phyloP scores from a whole-genome alignment of 2,113 vertebrate species.

The Columba livia region DNA sequence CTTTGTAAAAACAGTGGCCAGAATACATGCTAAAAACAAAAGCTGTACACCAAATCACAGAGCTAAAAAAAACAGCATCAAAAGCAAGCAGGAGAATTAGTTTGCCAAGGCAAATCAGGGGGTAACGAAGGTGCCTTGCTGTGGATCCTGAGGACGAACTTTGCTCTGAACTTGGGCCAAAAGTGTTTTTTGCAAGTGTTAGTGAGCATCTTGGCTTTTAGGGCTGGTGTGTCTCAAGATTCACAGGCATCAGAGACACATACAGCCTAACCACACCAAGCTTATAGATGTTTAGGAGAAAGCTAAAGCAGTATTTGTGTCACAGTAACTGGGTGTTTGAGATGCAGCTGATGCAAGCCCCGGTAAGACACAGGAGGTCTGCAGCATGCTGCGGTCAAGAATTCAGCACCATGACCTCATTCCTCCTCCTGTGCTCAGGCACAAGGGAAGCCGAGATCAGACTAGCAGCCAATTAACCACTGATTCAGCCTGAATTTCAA shows the following conservation, averaged over 20 bases:
- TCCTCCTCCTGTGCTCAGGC: not conserved
- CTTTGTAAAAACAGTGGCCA: not conserved
- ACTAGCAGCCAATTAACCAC: not conserved
- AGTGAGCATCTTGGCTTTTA: not conserved
- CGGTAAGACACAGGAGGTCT: not conserved
- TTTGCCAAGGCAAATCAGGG: not conserved
- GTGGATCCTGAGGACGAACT: not conserved
- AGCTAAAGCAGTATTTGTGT: not conserved
- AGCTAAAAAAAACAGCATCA: not conserved
- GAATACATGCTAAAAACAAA: not conserved
- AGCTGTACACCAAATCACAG: not conserved
- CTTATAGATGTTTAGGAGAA: not conserved
- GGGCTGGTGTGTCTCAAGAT: not conserved
- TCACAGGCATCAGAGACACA: rapidly evolving
- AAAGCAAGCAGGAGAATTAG: not conserved
- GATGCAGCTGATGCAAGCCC: not conserved
- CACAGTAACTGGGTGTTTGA: not conserved
- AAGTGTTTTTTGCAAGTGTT: not conserved
- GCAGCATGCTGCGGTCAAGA: not conserved
- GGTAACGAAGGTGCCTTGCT: not conserved
- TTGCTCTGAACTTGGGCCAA: not conserved
- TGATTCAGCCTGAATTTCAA: conserved; percentile 12
- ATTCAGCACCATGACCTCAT: conserved; percentile 11
- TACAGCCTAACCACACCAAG: not conserved
- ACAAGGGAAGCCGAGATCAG: not conserved